phyloP scores from a whole-genome alignment of 1,140 invertebrate genomes.

The Apis florea region DNA sequence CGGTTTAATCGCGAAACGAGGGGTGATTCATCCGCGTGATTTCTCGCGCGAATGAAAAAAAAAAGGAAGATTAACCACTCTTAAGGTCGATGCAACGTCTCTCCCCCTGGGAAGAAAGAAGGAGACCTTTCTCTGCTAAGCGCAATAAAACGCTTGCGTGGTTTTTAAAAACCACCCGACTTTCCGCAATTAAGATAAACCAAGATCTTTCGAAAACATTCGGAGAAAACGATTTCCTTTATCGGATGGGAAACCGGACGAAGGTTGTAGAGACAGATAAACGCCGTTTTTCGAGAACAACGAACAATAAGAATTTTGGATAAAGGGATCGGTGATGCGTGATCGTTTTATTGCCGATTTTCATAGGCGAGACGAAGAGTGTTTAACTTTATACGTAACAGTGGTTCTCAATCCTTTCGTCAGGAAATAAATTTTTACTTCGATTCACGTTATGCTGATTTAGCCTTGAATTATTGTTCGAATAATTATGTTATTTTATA shows the following conservation, averaged over 20 bases:
- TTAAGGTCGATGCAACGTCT: too few relatives aligned
- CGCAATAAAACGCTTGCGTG: conserved; percentile 31
- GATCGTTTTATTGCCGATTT: too few relatives aligned
- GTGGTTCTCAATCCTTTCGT: too few relatives aligned
- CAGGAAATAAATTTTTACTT: too few relatives aligned
- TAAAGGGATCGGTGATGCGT: too few relatives aligned
- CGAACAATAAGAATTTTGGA: not conserved
- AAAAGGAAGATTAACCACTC: not conserved
- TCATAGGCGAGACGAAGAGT: not conserved
- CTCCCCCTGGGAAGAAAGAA: conserved; percentile 6
- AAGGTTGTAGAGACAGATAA: not conserved
- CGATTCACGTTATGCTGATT: too few relatives aligned
- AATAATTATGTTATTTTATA: too few relatives aligned
- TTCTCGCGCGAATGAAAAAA: conserved; percentile 34
- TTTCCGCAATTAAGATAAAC: conserved; percentile 52
- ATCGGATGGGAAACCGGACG: conserved; percentile 1
- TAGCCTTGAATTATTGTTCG: too few relatives aligned
- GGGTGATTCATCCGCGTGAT: conserved; percentile 42
- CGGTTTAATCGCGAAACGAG: not conserved
- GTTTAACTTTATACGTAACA: too few relatives aligned
- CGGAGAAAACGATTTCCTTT: conserved; percentile 29
- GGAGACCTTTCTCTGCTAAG: conserved; percentile 28
- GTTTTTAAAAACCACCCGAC: not conserved
- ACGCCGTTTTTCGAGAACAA: too few relatives aligned
- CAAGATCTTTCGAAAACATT: conserved; percentile 25